These are phyloP conservation scores for Dynastes grantii DNA, from an alignment of 2,888 invertebrate species.

Conservation along the genomic window DNA sequence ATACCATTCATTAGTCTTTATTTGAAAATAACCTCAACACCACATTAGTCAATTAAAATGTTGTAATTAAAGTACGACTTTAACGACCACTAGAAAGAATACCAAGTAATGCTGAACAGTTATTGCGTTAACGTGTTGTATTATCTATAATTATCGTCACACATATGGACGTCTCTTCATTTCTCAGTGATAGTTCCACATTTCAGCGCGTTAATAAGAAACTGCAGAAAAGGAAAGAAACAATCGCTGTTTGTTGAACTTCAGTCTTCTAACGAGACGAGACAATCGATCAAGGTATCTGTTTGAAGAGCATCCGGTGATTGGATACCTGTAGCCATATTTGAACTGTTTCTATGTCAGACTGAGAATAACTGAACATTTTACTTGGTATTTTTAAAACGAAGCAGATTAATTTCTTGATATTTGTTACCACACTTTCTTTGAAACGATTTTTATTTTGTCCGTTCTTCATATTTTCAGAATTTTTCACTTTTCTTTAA, in stretches of 20 bases:
- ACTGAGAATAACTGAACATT: no score
- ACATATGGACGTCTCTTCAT: background rate
- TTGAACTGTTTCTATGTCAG: no score
- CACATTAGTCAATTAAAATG: background rate
- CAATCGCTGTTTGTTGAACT: constrained; percentile 34
- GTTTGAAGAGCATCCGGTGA: constrained; percentile 4
- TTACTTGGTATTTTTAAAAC: no score
- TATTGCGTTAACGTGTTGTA: background rate
- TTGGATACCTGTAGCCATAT: background rate
- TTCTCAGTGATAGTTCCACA: constrained; percentile 1
- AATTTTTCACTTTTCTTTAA: no score
- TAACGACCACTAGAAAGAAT: background rate
- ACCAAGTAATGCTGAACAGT: constrained; percentile 15
- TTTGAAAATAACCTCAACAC: background rate
- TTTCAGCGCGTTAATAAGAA: constrained; percentile 18
- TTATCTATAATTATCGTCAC: constrained; percentile 14
- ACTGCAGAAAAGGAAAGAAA: constrained; percentile 19
- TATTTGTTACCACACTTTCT: no score
- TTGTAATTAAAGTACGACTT: background rate
- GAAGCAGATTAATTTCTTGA: no score
- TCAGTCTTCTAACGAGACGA: constrained; percentile 15
- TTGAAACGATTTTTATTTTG: no score
- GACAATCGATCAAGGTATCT: constrained; percentile 10
- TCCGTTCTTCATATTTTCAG: no score
- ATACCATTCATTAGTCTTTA: background rate